Evolutionary conservation across 37 sponge, comb jelly and placozoan genomes (phyloP), one percentile per base, ranked within the genome.

Genomic region (Theonella swinhoei): DNA sequence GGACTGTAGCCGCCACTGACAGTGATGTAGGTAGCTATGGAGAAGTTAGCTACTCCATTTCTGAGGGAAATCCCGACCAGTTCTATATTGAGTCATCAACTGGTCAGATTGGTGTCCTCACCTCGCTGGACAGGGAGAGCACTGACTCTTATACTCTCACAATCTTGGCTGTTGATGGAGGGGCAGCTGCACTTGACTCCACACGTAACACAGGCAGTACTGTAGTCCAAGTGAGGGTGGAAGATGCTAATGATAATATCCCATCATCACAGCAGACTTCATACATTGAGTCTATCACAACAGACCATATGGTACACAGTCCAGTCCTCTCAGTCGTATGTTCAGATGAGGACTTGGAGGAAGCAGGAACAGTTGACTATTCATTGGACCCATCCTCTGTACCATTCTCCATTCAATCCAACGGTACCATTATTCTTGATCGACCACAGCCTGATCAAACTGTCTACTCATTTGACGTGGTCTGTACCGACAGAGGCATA

Each of bases 1-100:
- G 79, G 0, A n/a, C 69, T 38, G 91, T 94, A 0, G 25, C 22
- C 28, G 95, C 95, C 20, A 81, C 69, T 7, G 95, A 94, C 33
- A 41, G 40, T n/a, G 95, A 94, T 68, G 74, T 90, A 4, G 91
- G 91, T 1, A 87, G 84, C 67, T 87, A 80, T 75, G 90, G 89
- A 39, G 73, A 90, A 36, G 17, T 94, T n/a, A 37, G 70, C 9
- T 94, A 94, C 40, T 26, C 76, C 28, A 90, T 94, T 11, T 7
- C 39, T 23, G 80, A 38, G 39, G 94, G 90, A 19, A 86, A 94
- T 72, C 68, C 69, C 42, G 80, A 82, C 58, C 76, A 89, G 41
- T 94, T 90, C 36, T 89, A 77, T 61, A 82, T 94, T 3, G 78
- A 94, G 26, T 35, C 87, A 28, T 30, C 54, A 28, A 78, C 76